phyloP scores from a whole-genome alignment of 2,888 invertebrate species.

The Opisthograptis luteolata region DNA sequence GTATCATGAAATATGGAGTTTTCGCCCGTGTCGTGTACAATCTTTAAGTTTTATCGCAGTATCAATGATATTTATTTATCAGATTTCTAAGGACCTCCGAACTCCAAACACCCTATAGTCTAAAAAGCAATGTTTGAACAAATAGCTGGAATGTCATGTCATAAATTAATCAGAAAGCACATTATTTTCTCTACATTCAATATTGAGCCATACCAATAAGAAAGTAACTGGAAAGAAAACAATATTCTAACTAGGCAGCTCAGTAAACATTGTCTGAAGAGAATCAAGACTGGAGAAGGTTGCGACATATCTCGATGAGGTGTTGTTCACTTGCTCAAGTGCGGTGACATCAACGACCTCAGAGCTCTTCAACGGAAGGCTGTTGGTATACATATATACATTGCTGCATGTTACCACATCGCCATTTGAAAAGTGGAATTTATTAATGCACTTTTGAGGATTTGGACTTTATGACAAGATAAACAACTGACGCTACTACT shows the following conservation, averaged over 20 bases:
- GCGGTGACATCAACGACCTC: slow-evolving; percentile 14
- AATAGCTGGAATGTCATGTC: not conserved
- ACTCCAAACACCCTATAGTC: not conserved
- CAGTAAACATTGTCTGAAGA: not conserved
- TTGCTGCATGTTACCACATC: slow-evolving; percentile 2
- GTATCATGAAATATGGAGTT: slow-evolving; percentile 7
- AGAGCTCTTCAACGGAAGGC: slow-evolving; percentile 6
- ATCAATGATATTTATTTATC: too few relatives aligned
- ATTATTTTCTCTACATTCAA: not conserved
- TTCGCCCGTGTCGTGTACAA: not conserved
- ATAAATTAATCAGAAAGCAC: not conserved
- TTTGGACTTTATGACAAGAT: not conserved
- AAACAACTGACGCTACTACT: too few relatives aligned
- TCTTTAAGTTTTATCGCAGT: too few relatives aligned
- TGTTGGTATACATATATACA: slow-evolving; percentile 10
- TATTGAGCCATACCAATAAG: not conserved
- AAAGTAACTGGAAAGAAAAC: not conserved
- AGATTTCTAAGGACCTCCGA: too few relatives aligned
- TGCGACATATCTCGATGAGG: too few relatives aligned
- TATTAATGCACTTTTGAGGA: not conserved
- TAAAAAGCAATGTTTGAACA: not conserved
- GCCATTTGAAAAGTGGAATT: not conserved
- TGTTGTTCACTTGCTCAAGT: too few relatives aligned
- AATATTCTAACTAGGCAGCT: not conserved
- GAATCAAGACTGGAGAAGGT: too few relatives aligned